Evolutionary conservation across 37 sponge, comb jelly and placozoan species (phyloP).

Genomic region (Beroe ovata): DNA sequence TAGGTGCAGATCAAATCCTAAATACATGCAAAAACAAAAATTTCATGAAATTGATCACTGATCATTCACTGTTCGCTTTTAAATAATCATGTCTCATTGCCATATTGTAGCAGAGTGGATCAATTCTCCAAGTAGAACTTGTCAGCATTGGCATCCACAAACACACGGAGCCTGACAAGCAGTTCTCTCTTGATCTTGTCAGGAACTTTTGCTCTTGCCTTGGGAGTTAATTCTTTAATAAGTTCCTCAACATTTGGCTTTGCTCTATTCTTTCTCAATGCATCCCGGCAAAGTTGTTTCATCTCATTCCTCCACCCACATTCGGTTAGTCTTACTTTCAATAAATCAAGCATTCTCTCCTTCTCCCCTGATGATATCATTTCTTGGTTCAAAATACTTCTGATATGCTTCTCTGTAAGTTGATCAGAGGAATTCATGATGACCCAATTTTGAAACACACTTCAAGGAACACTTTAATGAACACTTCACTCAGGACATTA

Average conservation of each 20-base stretch:
- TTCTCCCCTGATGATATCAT: conserved; percentile 53
- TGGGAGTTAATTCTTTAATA: conserved; percentile 47
- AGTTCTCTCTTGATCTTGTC: conserved; percentile 51
- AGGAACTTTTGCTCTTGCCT: conserved; percentile 59
- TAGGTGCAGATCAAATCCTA: no score
- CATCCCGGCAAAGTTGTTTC: conserved; percentile 51
- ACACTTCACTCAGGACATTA: no score
- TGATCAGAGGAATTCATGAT: neutral
- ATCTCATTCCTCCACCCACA: conserved; percentile 67
- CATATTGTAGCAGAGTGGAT: no score
- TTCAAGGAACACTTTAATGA: no score
- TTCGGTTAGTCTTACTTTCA: conserved; percentile 39
- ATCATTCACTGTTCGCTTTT: no score
- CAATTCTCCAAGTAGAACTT: no score
- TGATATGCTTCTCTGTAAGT: conserved; percentile 49
- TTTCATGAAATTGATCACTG: no score
- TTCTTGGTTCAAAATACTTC: conserved; percentile 34
- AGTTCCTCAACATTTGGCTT: conserved; percentile 66
- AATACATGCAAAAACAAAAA: no score
- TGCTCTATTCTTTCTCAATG: conserved; percentile 1
- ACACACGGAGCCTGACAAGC: conserved; percentile 19
- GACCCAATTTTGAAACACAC: no score
- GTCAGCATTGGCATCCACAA: conserved; percentile 55
- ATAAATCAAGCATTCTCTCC: conserved; percentile 36
- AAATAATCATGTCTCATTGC: no score